Base-by-base conservation (phyloP, 2,797 vertebrate species). In the Poeciliopsis gracilis region DNA sequence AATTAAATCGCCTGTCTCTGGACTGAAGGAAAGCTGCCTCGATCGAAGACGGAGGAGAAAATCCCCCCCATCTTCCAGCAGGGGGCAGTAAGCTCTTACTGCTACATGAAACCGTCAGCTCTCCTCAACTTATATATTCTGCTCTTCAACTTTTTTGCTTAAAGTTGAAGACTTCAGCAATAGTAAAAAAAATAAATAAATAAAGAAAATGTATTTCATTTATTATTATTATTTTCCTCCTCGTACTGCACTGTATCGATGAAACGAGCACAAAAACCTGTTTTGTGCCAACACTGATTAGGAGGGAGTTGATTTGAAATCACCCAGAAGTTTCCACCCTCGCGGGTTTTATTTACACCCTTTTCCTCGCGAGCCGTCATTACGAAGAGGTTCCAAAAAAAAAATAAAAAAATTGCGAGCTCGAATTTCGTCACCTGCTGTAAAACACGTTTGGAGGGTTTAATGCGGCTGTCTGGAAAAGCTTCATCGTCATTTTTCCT, bases 81-180 rank as follows among this genome's bases (percentile, higher is more conserved):
- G 91, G 82, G 84, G 90, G 89, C 86, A 84, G 82, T 20, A 41
- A 81, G 57, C 66, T 53, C 53, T 75, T 76, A 6, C 75, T 46
- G 46, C 75, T 73, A 69, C 72, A 45, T 33, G 66, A 36, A 76
- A 73, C 78, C 13, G 61, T 30, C 10, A 74, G 23, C 72, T 38
- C 20, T 57, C 28, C 47, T 49, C 8, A 33, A 11, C 33, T 41
- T 36, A 41, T 11, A 11, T 41, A 67, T 67, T 67, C 20, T 36
- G 36, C 3, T 12, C 66, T 43, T 23, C 23, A 41, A 41, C 25
- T 36, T 41, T 41, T 41, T 41, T 41, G 63, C 5, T 3, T 45
- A 1, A 69, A 45, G 28, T n/a, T 36, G 13, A 57, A 10, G 2
- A 5, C 9, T 66, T 66, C 3, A 66, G 16, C 61, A 10, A 23